Evolutionary conservation across 2,888 invertebrate genomes (phyloP), one percentile per base, ranked within the genome.

Genomic region (Seladonia tumulorum): DNA sequence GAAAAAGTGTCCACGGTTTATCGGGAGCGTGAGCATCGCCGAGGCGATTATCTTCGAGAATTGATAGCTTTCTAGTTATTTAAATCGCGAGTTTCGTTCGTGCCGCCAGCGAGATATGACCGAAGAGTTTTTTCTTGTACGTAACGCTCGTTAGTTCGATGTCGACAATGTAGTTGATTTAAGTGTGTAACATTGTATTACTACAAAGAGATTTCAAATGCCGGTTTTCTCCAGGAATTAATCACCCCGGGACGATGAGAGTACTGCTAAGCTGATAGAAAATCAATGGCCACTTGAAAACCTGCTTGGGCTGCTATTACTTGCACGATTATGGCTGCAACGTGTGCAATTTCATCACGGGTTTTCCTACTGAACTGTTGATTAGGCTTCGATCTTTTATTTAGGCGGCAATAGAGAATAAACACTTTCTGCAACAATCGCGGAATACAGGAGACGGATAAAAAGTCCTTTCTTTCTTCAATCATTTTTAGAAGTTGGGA

Each of bases 1-100:
- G 39, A 39, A 79, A 66, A 81, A 82, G 73, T 79, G 35, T 68
- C 22, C 77, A 29, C 53, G 42, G 39, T 70, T 76, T 85, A 85
- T 85, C 85, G 63, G 49, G 2, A 7, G 3, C 8, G 18, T 66
- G 71, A 76, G 57, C 60, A 75, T 63, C 35, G 39, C 3, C 10
- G 25, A 10, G 66, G 25, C 18, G n/a, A 49, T 77, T 47, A 29
- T 71, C 47, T 18, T 5, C 16, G 35, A 68, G 22, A 22, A 68
- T 68, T 39, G 39, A 68, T 39, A 10, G 68, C 10, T 22, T 39
- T 39, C 7, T 35, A 22, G 18, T 68, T 39, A 68, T 68, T 39
- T 39, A 39, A 68, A 3, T 63, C 63, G 63, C 12, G 25, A 16
- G 49, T 49, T 49, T 49, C 18, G 0, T 49, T 49, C 5, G 5